A percentile compares a stretch with the other conserved stretches of the same genome.
Conservation (phyloP, 2,113 vertebrate species). For the Ovibos moschatus region DNA sequence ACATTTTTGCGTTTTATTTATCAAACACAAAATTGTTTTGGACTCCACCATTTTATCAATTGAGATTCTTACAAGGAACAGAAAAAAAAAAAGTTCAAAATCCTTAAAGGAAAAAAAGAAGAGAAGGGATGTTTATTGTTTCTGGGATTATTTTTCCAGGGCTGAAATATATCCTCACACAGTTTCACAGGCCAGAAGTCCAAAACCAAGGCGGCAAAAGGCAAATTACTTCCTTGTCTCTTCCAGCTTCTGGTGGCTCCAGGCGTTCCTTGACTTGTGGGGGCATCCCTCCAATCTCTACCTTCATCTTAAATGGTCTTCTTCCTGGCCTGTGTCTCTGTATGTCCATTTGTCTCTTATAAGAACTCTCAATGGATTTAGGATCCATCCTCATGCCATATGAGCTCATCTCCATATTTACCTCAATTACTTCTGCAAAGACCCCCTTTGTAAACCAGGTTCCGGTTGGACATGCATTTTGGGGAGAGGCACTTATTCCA, state of each 20-base stretch:
- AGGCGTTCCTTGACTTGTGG: not conserved
- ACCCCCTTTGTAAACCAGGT: not conserved
- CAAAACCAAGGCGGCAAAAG: not conserved
- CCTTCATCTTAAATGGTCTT: too few relatives aligned
- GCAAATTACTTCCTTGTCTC: not conserved
- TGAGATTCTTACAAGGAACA: not conserved
- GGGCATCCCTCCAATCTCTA: not conserved
- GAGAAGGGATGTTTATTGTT: not conserved
- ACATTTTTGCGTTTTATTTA: not conserved
- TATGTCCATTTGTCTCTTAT: not conserved
- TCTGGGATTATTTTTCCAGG: not conserved
- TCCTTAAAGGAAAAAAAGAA: not conserved
- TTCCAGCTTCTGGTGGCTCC: rapidly evolving
- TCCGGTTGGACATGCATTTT: not conserved
- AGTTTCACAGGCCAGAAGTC: not conserved
- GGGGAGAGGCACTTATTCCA: not conserved
- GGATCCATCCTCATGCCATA: too few relatives aligned
- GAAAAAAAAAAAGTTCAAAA: not conserved
- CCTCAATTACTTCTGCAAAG: not conserved
- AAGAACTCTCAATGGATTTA: not conserved
- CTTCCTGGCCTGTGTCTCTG: not conserved
- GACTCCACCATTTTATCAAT: not conserved
- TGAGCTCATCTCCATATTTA: not conserved
- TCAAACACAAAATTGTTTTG: not conserved
- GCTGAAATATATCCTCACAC: not conserved